phyloP scores from a whole-genome alignment of 2,797 vertebrate genomes.

The Melanotaenia boesemani region DNA sequence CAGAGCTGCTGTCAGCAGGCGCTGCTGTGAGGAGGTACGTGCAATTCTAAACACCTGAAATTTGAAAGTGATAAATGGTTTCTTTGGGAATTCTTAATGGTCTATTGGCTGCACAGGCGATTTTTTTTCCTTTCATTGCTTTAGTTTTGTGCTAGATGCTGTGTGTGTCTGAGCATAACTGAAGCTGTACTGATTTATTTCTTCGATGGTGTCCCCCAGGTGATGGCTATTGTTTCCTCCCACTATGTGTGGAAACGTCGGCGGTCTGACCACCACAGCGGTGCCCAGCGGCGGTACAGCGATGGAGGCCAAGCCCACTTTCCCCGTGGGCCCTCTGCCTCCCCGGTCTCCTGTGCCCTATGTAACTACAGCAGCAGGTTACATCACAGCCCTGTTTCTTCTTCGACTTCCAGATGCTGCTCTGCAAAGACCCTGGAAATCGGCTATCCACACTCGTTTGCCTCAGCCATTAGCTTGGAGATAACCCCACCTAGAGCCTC shows the following conservation, averaged over 20 bases:
- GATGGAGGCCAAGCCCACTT: slow-evolving; percentile 52
- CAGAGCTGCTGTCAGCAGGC: slow-evolving; percentile 93
- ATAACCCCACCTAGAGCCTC: slow-evolving; percentile 54
- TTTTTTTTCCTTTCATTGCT: slow-evolving; percentile 6
- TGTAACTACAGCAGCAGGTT: slow-evolving; percentile 78
- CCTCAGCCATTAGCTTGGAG: slow-evolving; percentile 51
- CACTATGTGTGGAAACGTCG: slow-evolving; percentile 92
- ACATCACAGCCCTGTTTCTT: slow-evolving; percentile 68
- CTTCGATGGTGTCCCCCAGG: slow-evolving; percentile 74
- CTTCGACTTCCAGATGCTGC: slow-evolving; percentile 73
- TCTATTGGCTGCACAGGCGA: slow-evolving; percentile 9
- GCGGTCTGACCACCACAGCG: slow-evolving; percentile 89
- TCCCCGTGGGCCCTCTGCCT: slow-evolving; percentile 87
- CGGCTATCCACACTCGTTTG: slow-evolving; percentile 23
- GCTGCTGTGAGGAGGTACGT: slow-evolving; percentile 95
- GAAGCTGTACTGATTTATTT: slow-evolving; percentile 6
- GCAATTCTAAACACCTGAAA: neutral
- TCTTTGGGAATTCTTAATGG: slow-evolving; percentile 8
- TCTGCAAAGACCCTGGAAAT: slow-evolving; percentile 20
- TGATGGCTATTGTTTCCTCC: slow-evolving; percentile 93
- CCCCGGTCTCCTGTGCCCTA: slow-evolving; percentile 77
- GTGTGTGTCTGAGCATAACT: neutral
- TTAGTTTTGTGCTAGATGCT: neutral
- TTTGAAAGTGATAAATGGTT: slow-evolving; percentile 21
- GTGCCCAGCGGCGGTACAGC: slow-evolving; percentile 85